Base-by-base conservation (phyloP, 2,888 invertebrate species). In the Eupithecia inturbata region DNA sequence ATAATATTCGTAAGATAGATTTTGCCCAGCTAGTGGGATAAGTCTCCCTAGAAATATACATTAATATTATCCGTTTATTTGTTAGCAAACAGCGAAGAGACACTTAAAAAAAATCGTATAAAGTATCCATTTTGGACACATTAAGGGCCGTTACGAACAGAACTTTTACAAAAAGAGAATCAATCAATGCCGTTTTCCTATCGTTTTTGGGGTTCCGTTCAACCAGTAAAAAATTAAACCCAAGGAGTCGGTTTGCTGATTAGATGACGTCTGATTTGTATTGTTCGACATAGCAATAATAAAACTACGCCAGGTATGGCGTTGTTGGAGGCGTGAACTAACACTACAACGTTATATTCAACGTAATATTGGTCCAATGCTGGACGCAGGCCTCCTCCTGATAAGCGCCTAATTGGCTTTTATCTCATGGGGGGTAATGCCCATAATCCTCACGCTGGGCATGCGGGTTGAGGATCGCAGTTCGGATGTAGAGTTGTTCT, bases 111-210 rank as follows among this genome's bases (percentile, higher is more conserved):
- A 72, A 70, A 82, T 80, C 79, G 79, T 82, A 85, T 87, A 87
- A 85, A 86, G 85, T 84, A 85, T 87, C 83, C 85, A 87, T 86
- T 86, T 89, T 80, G 81, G 81, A 83, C 88, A 86, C 86, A 88
- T 89, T 88, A 89, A 85, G 78, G 72, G 82, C 81, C 82, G 80
- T 75, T 67, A 62, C 83, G 84, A 77, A 79, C 85, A 84, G 87
- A 19, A n/a, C 36, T 36, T 53, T 39, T 28, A 72, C 72, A 68
- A 31, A 31, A 9, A 57, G 19, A 31, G 19, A 62, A 62, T 28
- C 62, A 28, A 62, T 62, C 62, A 62, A 62, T 31, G 19, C 62
- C 28, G 62, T 31, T 28, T 31, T 31, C 62, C 19, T 31, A 62
- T 19, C 19, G 16, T 39, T 57, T n/a, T 67, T 2, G 26, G n/a